Evolutionary conservation across 2,113 vertebrate species (phyloP), one percentile per base, ranked within the genome.

Genomic region (Leuciscus idus): DNA sequence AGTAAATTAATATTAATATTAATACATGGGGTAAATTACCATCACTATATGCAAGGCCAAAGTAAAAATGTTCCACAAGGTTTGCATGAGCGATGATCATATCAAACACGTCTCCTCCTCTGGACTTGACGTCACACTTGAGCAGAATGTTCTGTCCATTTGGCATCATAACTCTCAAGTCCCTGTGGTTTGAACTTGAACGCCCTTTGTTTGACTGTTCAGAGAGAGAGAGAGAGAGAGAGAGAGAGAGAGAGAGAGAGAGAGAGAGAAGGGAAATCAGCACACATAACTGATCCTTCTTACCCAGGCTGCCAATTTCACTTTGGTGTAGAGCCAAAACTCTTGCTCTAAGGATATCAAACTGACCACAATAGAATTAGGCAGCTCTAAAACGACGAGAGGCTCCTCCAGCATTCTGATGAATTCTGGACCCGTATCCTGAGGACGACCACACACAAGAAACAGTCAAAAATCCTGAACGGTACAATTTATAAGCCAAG

Each of bases 361-460:
- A 92, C 88, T 92, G 93, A 97, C 97, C 96, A 96, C 93, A 55
- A 97, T 95, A 55, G 96, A 96, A 91, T 95, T 95, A 75, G 96
- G 96, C 55, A 98, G 93, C 85, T 97, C 95, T 86, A 97, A 89
- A 75, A 94, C 93, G 86, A 96, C 92, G 0, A 89, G 92, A 4
- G 95, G 94, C 89, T 97, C 96, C 84, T 94, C 93, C 83, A 94
- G 90, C 90, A 95, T 90, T 90, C 94, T 92, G 83, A 96, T 80
- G 76, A 97, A 98, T 92, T 98, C 97, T 2, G 95, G 96, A 84
- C 95, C 96, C 87, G 92, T 91, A 64, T 95, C 95, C 96, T 97
- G 84, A 36, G 87, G 75, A 50, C 75, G 19, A 52, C 19, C 55
- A 17, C 36, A 23, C 4, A 52, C 15, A 57, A 43, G 7, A 85